Base-by-base conservation (phyloP, 2,113 vertebrate genomes). In the Alligator sinensis region DNA sequence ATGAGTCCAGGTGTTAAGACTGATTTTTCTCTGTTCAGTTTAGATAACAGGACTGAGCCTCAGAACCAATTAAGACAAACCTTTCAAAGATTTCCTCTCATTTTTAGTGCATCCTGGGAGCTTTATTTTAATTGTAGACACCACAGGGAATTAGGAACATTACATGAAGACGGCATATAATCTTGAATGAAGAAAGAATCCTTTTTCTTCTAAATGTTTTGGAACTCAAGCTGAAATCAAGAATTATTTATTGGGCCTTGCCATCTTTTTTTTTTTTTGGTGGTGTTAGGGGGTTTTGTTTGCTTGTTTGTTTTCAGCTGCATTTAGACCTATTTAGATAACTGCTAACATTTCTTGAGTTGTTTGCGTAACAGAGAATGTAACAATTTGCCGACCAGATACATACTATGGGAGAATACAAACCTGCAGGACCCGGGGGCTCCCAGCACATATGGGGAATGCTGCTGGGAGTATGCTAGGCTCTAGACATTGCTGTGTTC, bases 21-120 rank as follows among this genome's bases (percentile, higher is more conserved):
- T n/a, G 79, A 90, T 83, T 94, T 81, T 96, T 82, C n/a, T 81
- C 79, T 96, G 92, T 92, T 97, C 75, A 76, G 72, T 91, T 94
- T 81, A 92, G 89, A 97, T 96, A 98, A 96, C 64, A 93, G 59
- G 55, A 91, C 38, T 75, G 93, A 97, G 89, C 89, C 97, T 95
- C 79, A 93, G 60, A 96, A 88, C 34, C 92, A 93, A 91, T 95
- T 96, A 97, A 95, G 82, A 86, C 22, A 95, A 97, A 66, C 2
- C 4, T 90, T 92, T 76, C 68, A 92, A 96, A 84, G 21, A 81
- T 11, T 91, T 59, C 27, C 3, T 3, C 28, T 10, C 3, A 3
- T 55, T 82, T 94, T 94, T 87, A 87, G 28, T 91, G 28, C 25
- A 80, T 83, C 12, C 55, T 87, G 30, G n/a, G 25, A 93, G 30